A percentile compares a stretch with the other conserved stretches of the same genome.
Conservation (phyloP, 2,113 vertebrate species). For the Mus spicilegus region DNA sequence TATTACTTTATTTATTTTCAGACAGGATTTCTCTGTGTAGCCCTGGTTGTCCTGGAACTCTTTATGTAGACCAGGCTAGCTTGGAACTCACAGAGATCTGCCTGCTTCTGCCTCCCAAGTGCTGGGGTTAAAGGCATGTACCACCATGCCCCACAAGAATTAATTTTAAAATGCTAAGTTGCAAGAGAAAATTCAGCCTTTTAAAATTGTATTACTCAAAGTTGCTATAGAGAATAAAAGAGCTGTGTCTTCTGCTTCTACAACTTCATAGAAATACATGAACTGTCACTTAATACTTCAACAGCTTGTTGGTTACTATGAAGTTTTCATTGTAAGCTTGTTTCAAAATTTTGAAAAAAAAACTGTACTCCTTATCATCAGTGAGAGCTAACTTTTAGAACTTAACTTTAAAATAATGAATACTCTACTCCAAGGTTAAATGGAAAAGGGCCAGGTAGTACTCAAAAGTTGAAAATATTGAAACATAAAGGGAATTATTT, state of each 20-base stretch:
- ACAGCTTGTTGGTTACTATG: not conserved
- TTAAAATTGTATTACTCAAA: not conserved
- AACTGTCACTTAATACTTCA: not conserved
- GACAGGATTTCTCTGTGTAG: not conserved
- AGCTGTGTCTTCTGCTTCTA: not conserved
- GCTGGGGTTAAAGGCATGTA: not conserved
- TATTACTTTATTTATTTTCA: not conserved
- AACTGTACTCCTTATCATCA: not conserved
- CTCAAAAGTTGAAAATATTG: not conserved
- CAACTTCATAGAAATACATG: not conserved
- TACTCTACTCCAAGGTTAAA: not conserved
- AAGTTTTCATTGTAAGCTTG: conserved; percentile 1
- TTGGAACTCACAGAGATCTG: not conserved
- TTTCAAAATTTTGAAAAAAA: conserved; percentile 48
- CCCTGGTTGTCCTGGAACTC: not conserved
- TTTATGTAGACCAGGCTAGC: not conserved
- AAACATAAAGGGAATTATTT: conserved; percentile 20
- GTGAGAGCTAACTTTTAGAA: conserved; percentile 23
- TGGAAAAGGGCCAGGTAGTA: not conserved
- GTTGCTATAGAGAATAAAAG: not conserved
- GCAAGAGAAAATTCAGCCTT: conserved; percentile 15
- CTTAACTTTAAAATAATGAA: conserved; percentile 55
- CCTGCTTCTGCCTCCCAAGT: not conserved
- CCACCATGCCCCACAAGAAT: not conserved
- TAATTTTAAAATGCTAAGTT: conserved; percentile 8